A percentile compares a stretch with the other conserved stretches of the same genome.
Conservation (phyloP, 2,797 vertebrate species). For the Notolabrus celidotus region DNA sequence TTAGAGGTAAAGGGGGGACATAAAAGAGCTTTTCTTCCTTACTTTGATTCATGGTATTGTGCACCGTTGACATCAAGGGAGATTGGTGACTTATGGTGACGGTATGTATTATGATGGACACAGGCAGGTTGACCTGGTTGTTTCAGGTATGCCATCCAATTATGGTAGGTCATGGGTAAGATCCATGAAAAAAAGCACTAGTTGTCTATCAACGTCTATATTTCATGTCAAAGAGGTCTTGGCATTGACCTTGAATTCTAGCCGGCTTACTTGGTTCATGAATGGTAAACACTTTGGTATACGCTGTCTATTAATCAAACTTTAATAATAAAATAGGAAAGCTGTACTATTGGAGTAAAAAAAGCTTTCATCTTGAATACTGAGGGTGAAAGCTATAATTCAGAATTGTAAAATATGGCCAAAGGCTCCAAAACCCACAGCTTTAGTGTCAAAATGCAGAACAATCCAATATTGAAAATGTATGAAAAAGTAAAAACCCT, state of each 20-base stretch:
- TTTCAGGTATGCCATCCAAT: conserved; percentile 65
- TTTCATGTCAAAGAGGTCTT: conserved; percentile 62
- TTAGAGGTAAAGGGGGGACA: not conserved
- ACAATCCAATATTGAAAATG: not conserved
- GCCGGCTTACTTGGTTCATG: conserved; percentile 24
- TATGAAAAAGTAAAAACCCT: not conserved
- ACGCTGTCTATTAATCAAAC: conserved; percentile 27
- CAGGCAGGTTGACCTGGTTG: conserved; percentile 41
- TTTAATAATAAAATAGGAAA: not conserved
- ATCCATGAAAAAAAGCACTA: conserved; percentile 55
- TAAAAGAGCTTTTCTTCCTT: not conserved
- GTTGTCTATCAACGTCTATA: conserved; percentile 56
- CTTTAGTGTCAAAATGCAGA: not conserved
- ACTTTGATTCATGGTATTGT: not conserved
- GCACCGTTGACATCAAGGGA: conserved; percentile 11
- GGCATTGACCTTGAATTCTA: conserved; percentile 43
- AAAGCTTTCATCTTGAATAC: not conserved
- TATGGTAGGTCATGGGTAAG: conserved; percentile 66
- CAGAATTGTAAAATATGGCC: not conserved
- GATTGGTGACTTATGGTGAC: conserved; percentile 13
- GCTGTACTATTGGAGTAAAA: not conserved
- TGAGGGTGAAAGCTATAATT: not conserved
- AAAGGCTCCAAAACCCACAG: not conserved
- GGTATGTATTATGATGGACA: conserved; percentile 25
- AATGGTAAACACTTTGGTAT: conserved; percentile 22